Conservation (phyloP, 2,888 invertebrate genomes). For the Stenichneumon culpator region DNA sequence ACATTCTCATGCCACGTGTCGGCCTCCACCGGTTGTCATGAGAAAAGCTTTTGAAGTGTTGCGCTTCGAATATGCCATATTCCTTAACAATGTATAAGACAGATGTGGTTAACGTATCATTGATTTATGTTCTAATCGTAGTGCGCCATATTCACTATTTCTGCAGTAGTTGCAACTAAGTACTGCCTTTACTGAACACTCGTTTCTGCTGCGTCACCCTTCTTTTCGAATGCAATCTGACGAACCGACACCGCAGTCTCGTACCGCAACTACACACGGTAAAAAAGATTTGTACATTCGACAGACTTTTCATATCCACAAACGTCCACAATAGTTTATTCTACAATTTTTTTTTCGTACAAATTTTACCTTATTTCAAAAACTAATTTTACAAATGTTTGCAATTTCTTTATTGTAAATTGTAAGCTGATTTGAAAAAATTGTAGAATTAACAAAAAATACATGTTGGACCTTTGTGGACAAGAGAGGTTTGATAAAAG, state of each 20-base stretch:
- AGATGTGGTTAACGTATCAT: not conserved
- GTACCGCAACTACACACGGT: too few species aligned
- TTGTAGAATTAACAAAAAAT: not conserved
- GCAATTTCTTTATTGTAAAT: not conserved
- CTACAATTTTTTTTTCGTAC: too few species aligned
- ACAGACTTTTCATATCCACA: too few species aligned
- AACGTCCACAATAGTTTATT: too few species aligned
- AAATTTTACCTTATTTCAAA: too few species aligned
- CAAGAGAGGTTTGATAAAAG: not conserved
- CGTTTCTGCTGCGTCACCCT: not conserved
- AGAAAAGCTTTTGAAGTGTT: not conserved
- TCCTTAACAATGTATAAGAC: not conserved
- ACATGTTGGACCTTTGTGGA: not conserved
- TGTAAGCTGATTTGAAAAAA: too few species aligned
- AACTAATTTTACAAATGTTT: too few species aligned
- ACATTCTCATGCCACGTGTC: slow-evolving; percentile 17
- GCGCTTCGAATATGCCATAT: not conserved
- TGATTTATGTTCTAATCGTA: not conserved
- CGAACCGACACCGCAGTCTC: too few species aligned
- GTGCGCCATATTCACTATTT: not conserved
- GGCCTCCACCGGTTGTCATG: slow-evolving; percentile 42
- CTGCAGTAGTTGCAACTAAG: not conserved
- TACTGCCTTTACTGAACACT: not conserved
- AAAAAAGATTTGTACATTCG: too few species aligned
- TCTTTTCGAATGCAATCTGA: not conserved